phyloP scores from a whole-genome alignment of 1,140 invertebrate genomes.

The Mylabris phalerata region DNA sequence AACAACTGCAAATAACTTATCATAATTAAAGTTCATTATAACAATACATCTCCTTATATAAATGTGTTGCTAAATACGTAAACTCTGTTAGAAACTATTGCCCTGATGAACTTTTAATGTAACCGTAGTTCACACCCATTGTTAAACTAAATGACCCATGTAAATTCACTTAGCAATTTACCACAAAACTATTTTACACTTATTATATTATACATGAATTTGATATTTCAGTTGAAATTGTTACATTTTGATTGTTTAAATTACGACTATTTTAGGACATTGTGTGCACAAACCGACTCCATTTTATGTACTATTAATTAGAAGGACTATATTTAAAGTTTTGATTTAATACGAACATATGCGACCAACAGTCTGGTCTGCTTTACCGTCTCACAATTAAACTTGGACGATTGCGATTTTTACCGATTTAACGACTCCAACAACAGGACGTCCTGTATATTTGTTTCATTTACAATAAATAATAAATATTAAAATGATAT shows the following conservation, averaged over 20 bases:
- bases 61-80: slow-evolving; percentile 21
- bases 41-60: slow-evolving; percentile 23
- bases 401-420: no score
- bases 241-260: neutral
- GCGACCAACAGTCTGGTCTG: no score
- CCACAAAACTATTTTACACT: slow-evolving; percentile 3
- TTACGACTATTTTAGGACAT: neutral
- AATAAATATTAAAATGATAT: no score
- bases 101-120: slow-evolving; percentile 23
- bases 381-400: no score
- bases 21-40: slow-evolving; percentile 27
- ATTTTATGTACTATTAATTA: no score
- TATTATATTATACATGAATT: neutral
- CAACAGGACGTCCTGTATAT: no score
- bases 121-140: slow-evolving; percentile 8
- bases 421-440: no score
- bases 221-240: neutral
- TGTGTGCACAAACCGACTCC: no score
- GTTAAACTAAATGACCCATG: slow-evolving; percentile 16
- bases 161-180: slow-evolving; percentile 18
- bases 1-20: slow-evolving; percentile 27
- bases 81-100: slow-evolving; percentile 12
- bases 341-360: no score
- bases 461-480: no score
- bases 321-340: no score